Conservation (phyloP, 2,888 invertebrate genomes). For the Pterobdella sp. region DNA sequence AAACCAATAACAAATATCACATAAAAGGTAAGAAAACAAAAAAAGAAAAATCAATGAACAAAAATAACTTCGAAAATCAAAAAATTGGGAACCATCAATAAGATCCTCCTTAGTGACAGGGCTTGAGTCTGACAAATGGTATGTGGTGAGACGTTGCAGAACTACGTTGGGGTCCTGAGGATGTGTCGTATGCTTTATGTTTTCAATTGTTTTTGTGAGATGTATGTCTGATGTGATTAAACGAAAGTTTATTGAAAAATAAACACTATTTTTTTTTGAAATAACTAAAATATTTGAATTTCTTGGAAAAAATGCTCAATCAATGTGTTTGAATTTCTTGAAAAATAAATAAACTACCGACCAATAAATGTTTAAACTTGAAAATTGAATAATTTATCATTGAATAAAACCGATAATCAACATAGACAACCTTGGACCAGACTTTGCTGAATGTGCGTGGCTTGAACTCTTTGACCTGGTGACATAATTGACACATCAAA, state of each 20-base stretch:
- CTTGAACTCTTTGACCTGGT: constrained; percentile 48
- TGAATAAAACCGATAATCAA: neutral
- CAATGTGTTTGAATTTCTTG: neutral
- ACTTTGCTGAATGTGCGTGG: constrained; percentile 50
- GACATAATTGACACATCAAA: neutral
- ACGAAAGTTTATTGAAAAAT: too few species aligned
- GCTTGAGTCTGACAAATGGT: constrained; percentile 53
- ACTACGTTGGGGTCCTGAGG: constrained; percentile 40
- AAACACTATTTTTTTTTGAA: too few species aligned
- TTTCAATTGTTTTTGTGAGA: neutral
- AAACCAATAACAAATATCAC: neutral
- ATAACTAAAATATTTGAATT: constrained; percentile 2
- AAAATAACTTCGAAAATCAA: neutral
- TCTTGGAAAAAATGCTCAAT: neutral
- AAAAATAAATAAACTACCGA: neutral
- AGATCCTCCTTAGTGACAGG: constrained; percentile 55
- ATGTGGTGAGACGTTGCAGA: constrained; percentile 44
- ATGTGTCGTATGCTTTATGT: neutral
- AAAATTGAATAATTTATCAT: too few species aligned
- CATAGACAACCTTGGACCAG: neutral
- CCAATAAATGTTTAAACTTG: neutral
- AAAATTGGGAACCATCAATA: constrained; percentile 52
- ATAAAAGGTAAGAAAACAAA: neutral
- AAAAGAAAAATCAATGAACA: neutral
- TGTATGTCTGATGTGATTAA: too few species aligned